Evolutionary conservation across 2,113 vertebrate genomes (phyloP).

Genomic region (Eupsittula cactorum): DNA sequence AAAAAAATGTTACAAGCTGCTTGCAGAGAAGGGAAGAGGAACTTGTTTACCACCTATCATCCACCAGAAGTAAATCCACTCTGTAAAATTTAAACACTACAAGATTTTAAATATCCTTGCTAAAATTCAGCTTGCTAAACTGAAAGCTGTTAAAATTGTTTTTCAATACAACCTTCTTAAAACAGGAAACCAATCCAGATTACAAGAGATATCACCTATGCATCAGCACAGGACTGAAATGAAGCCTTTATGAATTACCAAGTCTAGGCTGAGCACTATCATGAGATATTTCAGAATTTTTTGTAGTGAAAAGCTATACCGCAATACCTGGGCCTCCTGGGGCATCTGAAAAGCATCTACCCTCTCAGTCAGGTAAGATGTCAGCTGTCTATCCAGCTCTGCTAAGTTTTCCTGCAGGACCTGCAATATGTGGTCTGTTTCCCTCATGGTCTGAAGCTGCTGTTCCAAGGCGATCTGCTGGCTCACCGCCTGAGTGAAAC

Average conservation of each 20-base stretch:
- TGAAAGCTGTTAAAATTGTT: not conserved
- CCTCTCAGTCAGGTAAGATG: slow-evolving; percentile 93
- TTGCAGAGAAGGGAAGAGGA: not conserved
- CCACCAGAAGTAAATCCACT: not conserved
- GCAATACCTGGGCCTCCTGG: slow-evolving; percentile 90
- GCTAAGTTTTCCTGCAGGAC: slow-evolving; percentile 87
- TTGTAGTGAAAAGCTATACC: not conserved
- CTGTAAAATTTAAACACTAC: not conserved
- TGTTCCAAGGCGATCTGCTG: slow-evolving; percentile 90
- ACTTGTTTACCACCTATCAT: not conserved
- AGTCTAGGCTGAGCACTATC: not conserved
- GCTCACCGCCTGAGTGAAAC: slow-evolving; percentile 82
- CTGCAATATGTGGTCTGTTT: slow-evolving; percentile 86
- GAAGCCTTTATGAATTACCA: not conserved
- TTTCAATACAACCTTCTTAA: not conserved
- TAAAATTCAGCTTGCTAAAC: not conserved
- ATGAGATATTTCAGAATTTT: not conserved
- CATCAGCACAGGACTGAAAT: not conserved
- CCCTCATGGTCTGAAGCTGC: slow-evolving; percentile 83
- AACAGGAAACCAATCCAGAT: not conserved
- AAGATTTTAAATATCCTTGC: not conserved
- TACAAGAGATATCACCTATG: not conserved
- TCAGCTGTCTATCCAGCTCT: slow-evolving; percentile 90
- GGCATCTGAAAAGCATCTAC: slow-evolving; percentile 93
- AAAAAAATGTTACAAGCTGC: not conserved